Evolutionary conservation across 2,797 vertebrate genomes (phyloP).

Genomic region (Numenius phaeopus): DNA sequence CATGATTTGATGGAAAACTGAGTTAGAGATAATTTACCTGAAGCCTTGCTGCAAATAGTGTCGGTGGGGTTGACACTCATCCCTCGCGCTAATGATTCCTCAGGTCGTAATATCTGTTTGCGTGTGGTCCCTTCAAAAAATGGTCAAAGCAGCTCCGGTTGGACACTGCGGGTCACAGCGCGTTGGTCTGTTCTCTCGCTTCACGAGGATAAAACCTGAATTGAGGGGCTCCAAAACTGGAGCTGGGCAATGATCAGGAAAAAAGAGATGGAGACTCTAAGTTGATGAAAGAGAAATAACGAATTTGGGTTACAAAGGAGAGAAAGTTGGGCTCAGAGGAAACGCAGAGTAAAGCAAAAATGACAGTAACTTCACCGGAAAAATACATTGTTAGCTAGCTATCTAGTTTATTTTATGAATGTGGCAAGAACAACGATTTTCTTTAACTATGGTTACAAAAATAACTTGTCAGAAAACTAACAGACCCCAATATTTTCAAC

Average conservation of each 20-base stretch:
- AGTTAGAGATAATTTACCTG: background rate
- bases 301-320: background rate
- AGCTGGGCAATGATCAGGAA: background rate
- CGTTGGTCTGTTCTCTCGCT: background rate
- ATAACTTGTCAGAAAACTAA: background rate
- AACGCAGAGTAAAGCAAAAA: background rate
- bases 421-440: background rate
- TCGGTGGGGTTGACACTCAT: background rate
- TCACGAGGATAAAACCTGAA: too few species aligned
- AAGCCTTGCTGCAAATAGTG: background rate
- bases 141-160: background rate
- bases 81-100: background rate
- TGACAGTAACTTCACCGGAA: background rate
- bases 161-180: background rate
- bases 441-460: background rate
- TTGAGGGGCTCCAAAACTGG: background rate
- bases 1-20: background rate
- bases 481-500: background rate
- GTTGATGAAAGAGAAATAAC: background rate
- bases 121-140: background rate
- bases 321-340: background rate
- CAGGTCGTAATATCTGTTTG: background rate
- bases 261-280: too few species aligned
- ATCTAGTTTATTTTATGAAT: background rate
- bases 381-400: background rate